Evolutionary conservation across 2,113 vertebrate species (phyloP), one percentile per base, ranked within the genome.

Genomic region (Tretioscincus oriximinensis): DNA sequence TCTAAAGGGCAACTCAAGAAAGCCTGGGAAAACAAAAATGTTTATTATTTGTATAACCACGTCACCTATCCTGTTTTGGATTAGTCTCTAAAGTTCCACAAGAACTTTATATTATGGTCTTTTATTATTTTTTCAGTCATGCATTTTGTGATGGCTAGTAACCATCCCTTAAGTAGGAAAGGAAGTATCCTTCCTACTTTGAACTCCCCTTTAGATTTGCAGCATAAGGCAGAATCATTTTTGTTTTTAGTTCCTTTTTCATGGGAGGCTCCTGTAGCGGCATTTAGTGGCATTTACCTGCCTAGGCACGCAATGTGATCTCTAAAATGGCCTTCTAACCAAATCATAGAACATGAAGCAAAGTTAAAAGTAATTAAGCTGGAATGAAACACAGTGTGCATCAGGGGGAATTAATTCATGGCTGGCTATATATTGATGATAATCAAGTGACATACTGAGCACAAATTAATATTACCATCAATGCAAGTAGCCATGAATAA

Each of bases 391-490:
- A 80, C 72, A 45, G 16, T 1, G 18, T 31, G 1, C 45, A 14
- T 76, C 63, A 60, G 12, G 18, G 1, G 41, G 1, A 41, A 45
- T 83, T 87, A 29, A 76, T 85, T 89, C 5, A 3, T 72, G 68
- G 81, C 60, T 80, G 78, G 61, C 79, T 87, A 77, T 26, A 76
- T 88, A 82, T 81, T 72, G 2, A 12, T 29, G 80, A 80, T 83
- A 81, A 78, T 88, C 77, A 86, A 64, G 61, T 1, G 1, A 63
- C 64, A 68, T 51, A 80, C 77, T 73, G 79, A 78, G 35, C 87
- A 89, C 86, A 81, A 91, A 87, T 80, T 81, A 86, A 90, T 83
- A 91, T 93, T 91, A 86, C 78, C 80, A 78, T 77, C 86, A 91
- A 90, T 88, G 82, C 80, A 92, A 89, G 90, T 89, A 91, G 83